Evolutionary conservation across 2,797 vertebrate species (phyloP), one percentile per base, ranked within the genome.

Genomic region (Chiroxiphia lanceolata): DNA sequence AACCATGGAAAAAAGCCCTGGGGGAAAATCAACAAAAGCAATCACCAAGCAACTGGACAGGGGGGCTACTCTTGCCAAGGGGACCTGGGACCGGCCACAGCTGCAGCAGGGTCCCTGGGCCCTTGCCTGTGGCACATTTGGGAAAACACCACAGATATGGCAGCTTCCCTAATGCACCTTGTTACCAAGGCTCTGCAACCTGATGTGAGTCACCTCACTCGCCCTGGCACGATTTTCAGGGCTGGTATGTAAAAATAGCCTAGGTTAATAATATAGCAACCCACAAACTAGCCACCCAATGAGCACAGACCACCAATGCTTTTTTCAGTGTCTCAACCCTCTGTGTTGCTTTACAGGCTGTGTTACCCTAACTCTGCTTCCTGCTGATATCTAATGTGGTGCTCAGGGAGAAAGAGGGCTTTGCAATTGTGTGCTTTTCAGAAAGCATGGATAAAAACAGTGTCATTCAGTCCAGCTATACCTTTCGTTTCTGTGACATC

Each of bases 231-330:
- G 20, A 90, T 76, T 91, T 90, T n/a, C 82, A 81, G 77, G 22
- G 67, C 77, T 86, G 59, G 25, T n/a, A 61, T 89, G 60, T 93
- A 93, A 95, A 93, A 97, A 90, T 93, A 97, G 70, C 63, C 11
- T 3, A 10, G 40, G 48, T 93, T 96, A 96, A 92, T 93, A 93
- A 86, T 75, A 90, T 3, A 92, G 83, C 96, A 83, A 90, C 90
- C 29, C 71, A 90, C 65, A 88, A 75, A 59, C 36, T 12, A 40
- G 86, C 60, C 60, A 70, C 79, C 64, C 4, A 10, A 11, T 67
- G 79, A 75, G 79, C 61, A 29, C 60, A 36, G 57, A 88, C 64
- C 47, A 19, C 53, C 1, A 57, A 5, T 81, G 83, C 54, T 81
- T 86, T 90, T 56, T 76, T 50, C 50, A 21, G 19, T 25, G 27